phyloP scores from a whole-genome alignment of 2,888 invertebrate species.

The Andrena praecox region DNA sequence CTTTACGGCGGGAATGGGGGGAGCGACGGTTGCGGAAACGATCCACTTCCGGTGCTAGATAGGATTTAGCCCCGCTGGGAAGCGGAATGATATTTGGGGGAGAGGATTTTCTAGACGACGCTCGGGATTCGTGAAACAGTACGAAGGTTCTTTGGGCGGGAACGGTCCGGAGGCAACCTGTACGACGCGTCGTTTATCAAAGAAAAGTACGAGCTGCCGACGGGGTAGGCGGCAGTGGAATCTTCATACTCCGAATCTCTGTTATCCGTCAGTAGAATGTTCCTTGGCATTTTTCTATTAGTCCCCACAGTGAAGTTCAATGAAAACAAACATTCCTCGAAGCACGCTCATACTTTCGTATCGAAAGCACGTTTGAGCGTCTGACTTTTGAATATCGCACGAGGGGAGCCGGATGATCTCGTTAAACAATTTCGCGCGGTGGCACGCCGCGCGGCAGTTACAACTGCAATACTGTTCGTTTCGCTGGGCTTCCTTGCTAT shows the following conservation, averaged over 20 bases:
- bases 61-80: constrained; percentile 25
- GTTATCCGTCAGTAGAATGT: neutral
- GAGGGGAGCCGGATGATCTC: constrained; percentile 17
- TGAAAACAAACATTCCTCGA: too few species aligned
- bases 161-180: neutral
- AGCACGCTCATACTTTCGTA: too few species aligned
- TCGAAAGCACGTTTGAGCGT: neutral
- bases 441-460: neutral
- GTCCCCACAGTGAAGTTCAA: too few species aligned
- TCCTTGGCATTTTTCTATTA: neutral
- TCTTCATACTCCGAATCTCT: too few species aligned
- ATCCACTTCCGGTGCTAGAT: constrained; percentile 25
- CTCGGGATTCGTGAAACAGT: constrained; percentile 1
- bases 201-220: too few species aligned
- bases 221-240: too few species aligned
- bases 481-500: constrained; percentile 5
- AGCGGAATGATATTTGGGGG: constrained; percentile 19
- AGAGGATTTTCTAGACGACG: neutral
- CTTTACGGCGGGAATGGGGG: neutral
- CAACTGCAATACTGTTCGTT: constrained; percentile 5
- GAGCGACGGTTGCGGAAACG: constrained; percentile 22
- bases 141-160: neutral
- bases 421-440: constrained; percentile 21
- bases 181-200: neutral
- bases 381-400: neutral